Evolutionary conservation across 2,797 vertebrate genomes (phyloP), one percentile per base, ranked within the genome.

Genomic region (Sparidentex hasta): DNA sequence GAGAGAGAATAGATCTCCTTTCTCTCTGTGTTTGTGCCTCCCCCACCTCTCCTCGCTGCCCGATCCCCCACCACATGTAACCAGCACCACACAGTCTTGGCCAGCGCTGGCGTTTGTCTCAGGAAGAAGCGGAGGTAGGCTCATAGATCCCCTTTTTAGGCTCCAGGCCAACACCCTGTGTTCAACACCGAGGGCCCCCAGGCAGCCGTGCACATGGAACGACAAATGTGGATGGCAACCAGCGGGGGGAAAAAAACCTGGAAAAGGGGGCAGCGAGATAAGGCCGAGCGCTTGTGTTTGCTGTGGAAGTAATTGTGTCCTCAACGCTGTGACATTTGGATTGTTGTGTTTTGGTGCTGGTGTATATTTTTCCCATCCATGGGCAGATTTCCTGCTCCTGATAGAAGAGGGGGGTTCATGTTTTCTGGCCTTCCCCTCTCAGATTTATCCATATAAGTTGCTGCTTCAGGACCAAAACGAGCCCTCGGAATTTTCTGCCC

Each of bases 131-230:
- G 85, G 91, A 90, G 93, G 91, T 88, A 88, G 88, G 78, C 87
- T 87, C 87, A 87, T 75, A 92, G 90, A 94, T 93, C 92, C 92
- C 89, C 74, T 74, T 89, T 91, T 92, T 71, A 81, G 93, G 93
- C 92, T 80, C 3, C 2, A 7, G 85, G 92, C 93, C 93, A 94
- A 81, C 76, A 66, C 86, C 75, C 86, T 82, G 89, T 90, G 91
- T 90, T 87, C 74, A 81, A 89, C 90, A 93, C 11, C 75, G 82
- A 89, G 83, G 86, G 82, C 82, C 89, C 85, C 73, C 77, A 64
- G 87, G 87, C 87, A 75, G 84, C 79, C 73, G 11, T 62, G 71
- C 86, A 82, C 85, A 71, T 52, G 27, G 78, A 27, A 27, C 55
- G 33, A 83, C 87, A 84, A 87, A 86, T 87, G 84, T 83, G 81